Percentiles rank a stretch among this genome's conserved stretches.
Conservation (phyloP, 2,888 invertebrate genomes). For the Willowsia nigromaculata region DNA sequence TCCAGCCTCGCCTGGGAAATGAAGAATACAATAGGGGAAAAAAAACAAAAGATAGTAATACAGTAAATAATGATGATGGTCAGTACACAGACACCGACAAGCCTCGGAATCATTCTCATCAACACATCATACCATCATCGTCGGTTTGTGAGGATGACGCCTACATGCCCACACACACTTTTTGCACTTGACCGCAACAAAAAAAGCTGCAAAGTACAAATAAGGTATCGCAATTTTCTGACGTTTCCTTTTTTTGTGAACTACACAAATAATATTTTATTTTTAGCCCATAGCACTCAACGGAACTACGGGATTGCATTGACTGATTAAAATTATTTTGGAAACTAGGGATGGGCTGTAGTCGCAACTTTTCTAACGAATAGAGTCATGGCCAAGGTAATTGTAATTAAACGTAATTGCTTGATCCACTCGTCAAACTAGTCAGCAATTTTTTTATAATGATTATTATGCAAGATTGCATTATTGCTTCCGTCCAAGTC, state of each 20-base stretch:
- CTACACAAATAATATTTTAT: background rate
- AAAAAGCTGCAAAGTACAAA: background rate
- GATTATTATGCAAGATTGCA: background rate
- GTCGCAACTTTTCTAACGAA: background rate
- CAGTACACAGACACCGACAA: background rate
- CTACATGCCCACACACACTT: background rate
- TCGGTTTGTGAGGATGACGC: background rate
- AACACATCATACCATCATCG: background rate
- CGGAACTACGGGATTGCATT: too few relatives aligned
- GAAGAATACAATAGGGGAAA: background rate
- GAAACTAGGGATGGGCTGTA: background rate
- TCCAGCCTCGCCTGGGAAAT: background rate
- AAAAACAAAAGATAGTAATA: too few relatives aligned
- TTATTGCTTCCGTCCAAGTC: background rate
- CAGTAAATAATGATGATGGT: background rate
- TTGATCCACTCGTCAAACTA: background rate
- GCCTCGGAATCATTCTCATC: background rate
- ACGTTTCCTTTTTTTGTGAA: background rate
- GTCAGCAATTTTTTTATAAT: background rate
- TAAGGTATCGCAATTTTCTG: background rate
- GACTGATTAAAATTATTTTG: background rate
- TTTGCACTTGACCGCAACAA: slow-evolving; percentile 1
- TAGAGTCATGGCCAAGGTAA: background rate
- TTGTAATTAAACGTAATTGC: background rate
- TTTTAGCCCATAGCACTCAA: background rate